Conservation (phyloP, 2,113 vertebrate species). For the Psilopsiagon aurifrons region DNA sequence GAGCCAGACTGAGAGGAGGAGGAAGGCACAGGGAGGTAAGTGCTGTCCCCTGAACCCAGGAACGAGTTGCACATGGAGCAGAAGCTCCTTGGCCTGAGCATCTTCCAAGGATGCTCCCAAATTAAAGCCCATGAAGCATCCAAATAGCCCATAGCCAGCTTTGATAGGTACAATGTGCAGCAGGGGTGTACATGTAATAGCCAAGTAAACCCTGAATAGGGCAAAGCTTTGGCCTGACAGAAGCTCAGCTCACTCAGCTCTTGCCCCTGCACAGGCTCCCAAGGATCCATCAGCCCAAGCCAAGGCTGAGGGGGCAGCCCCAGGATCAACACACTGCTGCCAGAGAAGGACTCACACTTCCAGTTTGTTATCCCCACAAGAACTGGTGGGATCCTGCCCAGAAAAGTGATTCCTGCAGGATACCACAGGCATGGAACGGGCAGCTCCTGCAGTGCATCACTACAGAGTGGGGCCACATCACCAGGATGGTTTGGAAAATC, state of each 20-base stretch:
- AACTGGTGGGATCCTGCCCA: background rate
- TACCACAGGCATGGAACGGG: rapidly evolving
- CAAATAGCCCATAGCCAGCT: background rate
- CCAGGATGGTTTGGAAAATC: rapidly evolving
- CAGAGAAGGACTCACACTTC: background rate
- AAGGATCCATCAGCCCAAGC: background rate
- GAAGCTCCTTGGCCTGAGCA: background rate
- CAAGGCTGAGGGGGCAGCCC: background rate
- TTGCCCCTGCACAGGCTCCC: background rate
- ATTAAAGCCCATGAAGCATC: background rate
- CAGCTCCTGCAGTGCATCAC: rapidly evolving
- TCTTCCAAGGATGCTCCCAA: background rate
- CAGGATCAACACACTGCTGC: rapidly evolving
- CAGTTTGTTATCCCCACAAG: background rate
- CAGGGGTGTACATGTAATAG: rapidly evolving
- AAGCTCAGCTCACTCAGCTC: background rate
- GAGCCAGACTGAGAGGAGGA: background rate
- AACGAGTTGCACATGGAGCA: rapidly evolving
- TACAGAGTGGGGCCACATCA: background rate
- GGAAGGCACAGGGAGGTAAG: background rate
- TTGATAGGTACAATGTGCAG: background rate
- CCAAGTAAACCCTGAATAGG: background rate
- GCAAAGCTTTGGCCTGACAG: background rate
- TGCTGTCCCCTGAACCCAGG: background rate
- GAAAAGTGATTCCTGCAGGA: rapidly evolving